phyloP scores from a whole-genome alignment of 2,888 invertebrate genomes.

The Isoperla grammatica region DNA sequence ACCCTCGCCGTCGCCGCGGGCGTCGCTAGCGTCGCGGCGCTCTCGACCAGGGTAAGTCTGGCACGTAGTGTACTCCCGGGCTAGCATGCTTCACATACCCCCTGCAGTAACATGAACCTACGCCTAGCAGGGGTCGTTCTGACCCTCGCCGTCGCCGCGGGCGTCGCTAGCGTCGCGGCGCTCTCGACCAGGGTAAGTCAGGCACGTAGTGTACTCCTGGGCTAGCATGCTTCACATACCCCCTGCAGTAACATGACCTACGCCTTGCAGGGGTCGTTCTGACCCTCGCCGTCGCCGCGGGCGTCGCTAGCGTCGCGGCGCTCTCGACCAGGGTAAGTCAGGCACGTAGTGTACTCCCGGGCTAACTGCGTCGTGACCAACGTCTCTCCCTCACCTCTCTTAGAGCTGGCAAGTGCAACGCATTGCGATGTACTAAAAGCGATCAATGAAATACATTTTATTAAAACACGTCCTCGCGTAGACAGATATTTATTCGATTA shows the following conservation, averaged over 20 bases:
- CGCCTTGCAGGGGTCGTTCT: conserved; percentile 3
- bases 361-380: no score
- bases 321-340: conserved; percentile 6
- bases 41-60: conserved; percentile 3
- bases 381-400: no score
- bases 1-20: no score
- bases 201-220: neutral
- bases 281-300: neutral
- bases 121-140: neutral
- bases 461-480: no score
- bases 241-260: no score
- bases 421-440: no score
- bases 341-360: neutral
- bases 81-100: neutral
- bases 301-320: conserved; percentile 3
- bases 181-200: conserved; percentile 6
- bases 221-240: no score
- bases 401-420: no score
- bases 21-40: conserved; percentile 1
- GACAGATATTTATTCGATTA: no score
- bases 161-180: conserved; percentile 3
- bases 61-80: neutral
- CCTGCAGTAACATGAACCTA: neutral
- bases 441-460: no score
- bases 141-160: neutral